Evolutionary conservation across 2,113 vertebrate genomes (phyloP).

Genomic region (Psilopsiagon aurifrons): DNA sequence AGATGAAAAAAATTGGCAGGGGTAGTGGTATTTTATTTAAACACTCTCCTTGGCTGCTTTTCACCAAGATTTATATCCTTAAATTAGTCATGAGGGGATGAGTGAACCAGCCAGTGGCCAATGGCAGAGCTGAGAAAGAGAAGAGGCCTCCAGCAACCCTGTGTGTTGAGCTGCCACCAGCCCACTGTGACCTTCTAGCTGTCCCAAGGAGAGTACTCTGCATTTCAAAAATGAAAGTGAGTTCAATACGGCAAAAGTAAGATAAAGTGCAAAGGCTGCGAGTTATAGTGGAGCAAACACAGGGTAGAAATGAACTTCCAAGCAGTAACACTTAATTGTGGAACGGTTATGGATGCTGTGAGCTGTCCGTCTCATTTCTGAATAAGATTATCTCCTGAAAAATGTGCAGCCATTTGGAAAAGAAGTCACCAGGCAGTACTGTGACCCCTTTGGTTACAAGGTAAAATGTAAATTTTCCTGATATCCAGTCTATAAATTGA

Average conservation of each 20-base stretch:
- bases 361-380: neutral
- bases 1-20: neutral
- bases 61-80: neutral
- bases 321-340: neutral
- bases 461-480: neutral
- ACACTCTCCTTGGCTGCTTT: neutral
- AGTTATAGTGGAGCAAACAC: neutral
- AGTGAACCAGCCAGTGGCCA: neutral
- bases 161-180: neutral
- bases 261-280: neutral
- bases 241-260: neutral
- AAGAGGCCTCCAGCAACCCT: neutral
- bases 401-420: neutral
- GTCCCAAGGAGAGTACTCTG: neutral
- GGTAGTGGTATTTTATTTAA: neutral
- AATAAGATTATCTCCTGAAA: neutral
- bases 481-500: neutral
- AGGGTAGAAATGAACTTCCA: neutral
- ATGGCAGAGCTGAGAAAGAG: neutral
- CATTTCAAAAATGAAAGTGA: neutral
- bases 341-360: neutral
- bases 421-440: neutral
- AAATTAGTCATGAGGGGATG: neutral
- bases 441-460: neutral
- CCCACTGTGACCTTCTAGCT: neutral